Base-by-base conservation (phyloP, 2,888 invertebrate genomes). In the Microplitis deprimator region DNA sequence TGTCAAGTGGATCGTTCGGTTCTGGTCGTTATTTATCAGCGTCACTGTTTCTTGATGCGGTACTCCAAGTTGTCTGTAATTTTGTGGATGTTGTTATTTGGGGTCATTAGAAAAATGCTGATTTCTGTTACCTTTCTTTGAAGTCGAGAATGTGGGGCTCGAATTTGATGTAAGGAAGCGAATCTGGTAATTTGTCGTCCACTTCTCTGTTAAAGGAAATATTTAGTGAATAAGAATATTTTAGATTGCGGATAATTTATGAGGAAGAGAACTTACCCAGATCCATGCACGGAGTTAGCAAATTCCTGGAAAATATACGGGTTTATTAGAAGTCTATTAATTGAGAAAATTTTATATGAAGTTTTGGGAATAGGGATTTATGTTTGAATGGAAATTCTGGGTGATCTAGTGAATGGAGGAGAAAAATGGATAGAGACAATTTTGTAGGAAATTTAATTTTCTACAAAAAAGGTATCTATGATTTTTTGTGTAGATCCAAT, bases 1-100 rank as follows among this genome's bases (percentile, higher is more conserved):
- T 88, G 96, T 95, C 89, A 98, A 93, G 90, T 97, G 96, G 87
- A 98, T 93, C 87, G 95, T 97, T 88, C 94, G 94, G 91, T 97
- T 96, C 84, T 92, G 91, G 91, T 96, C 96, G 85, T 93, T 93
- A 92, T 98, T 98, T 90, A 95, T 94, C 84, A 98, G 92, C 84
- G 95, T 95, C 82, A 98, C 98, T 88, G 94, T 93, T 90, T 95
- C 94, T 90, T 95, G 94, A 88, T 95, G 95, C 81, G 98, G 96
- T 88, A 95, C 94, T 80, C 97, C 98, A 87, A 98, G 93, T 87
- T 96, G 94, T 91, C 96, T 95, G 89, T 80, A 92, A 92, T 80
- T 83, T 75, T 41, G 72, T 64, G 40, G 41, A 60, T n/a, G 10
- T 39, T 13, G 6, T 50, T 59, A 4, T 50, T 10, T 10, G 3